Base-by-base conservation (phyloP, 2,888 invertebrate species). In the Elysia crispata region DNA sequence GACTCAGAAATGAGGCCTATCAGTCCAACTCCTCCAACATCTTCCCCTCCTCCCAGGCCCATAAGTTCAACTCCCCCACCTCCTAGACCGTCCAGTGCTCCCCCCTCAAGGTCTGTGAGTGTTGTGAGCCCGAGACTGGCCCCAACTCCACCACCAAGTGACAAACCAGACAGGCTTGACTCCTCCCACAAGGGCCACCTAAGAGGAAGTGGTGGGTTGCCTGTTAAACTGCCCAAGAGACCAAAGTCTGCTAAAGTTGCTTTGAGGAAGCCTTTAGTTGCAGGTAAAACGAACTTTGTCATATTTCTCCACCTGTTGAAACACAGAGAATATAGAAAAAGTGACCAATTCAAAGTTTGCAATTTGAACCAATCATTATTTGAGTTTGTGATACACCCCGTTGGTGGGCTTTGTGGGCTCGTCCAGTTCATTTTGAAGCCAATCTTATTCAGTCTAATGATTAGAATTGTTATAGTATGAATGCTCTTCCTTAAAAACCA, bases 1-100 rank as follows among this genome's bases (percentile, higher is more conserved):
- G 60, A 79, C 31, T 81, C 85, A 30, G 83, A 85, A 31, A 80
- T 84, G 5, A 82, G 85, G 5, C 86, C 86, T 3, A 80, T 81
- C 50, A 87, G 87, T 76, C 84, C 85, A 77, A 78, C 66, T 83
- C 84, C 18, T 81, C 83, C 76, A 33, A 41, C 41, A 41, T 41
- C 41, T 3, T 41, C 41, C 41, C 41, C 41, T 41, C 41, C 41
- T 41, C 41, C 41, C 11, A 3, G 41, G 11, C 41, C 41, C 11
- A 41, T 41, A 41, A 41, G 41, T 76, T 76, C 50, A 77, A 76
- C 20, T 41, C 50, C 13, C 69, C 66, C 70, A 77, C 79, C 66
- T 83, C 84, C n/a, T 82, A 82, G 73, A 78, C 83, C 66, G 79
- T 82, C 66, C 49, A 77, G 54, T 73, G 82, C 80, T 74, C 82